Conservation (phyloP, 2,797 vertebrate species). For the Peromyscus attwateri region DNA sequence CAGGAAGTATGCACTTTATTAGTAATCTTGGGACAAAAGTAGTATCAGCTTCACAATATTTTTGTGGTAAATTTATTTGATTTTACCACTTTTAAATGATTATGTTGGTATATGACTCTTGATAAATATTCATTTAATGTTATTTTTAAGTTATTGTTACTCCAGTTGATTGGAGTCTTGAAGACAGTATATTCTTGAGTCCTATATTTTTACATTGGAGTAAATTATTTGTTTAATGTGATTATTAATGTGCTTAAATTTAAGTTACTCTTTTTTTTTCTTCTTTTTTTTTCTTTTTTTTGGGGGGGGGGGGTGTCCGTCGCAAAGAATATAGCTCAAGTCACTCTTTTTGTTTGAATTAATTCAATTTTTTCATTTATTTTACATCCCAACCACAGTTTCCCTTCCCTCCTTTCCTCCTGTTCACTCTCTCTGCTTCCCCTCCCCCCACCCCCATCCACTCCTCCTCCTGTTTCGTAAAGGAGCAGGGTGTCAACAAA, state of each 20-base stretch:
- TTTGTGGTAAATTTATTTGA: neutral
- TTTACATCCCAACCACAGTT: neutral
- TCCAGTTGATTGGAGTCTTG: neutral
- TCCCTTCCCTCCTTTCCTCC: neutral
- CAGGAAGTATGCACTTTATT: neutral
- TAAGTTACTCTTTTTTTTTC: neutral
- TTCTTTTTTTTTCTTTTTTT: too few relatives aligned
- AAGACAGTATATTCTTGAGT: neutral
- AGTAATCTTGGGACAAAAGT: neutral
- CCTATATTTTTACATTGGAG: neutral
- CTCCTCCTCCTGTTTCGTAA: neutral
- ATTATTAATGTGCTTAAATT: neutral
- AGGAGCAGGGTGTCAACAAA: neutral
- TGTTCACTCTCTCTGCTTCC: neutral
- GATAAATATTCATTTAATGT: neutral
- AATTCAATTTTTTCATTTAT: neutral
- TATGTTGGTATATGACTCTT: neutral
- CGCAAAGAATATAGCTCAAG: neutral
- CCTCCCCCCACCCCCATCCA: neutral
- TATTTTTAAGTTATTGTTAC: neutral
- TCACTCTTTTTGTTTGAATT: neutral
- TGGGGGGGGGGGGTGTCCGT: too few relatives aligned
- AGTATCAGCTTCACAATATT: neutral
- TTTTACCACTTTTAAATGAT: conserved; percentile 12
- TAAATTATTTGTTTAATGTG: neutral